phyloP scores from a whole-genome alignment of 1,140 invertebrate species.

The Diprion similis region DNA sequence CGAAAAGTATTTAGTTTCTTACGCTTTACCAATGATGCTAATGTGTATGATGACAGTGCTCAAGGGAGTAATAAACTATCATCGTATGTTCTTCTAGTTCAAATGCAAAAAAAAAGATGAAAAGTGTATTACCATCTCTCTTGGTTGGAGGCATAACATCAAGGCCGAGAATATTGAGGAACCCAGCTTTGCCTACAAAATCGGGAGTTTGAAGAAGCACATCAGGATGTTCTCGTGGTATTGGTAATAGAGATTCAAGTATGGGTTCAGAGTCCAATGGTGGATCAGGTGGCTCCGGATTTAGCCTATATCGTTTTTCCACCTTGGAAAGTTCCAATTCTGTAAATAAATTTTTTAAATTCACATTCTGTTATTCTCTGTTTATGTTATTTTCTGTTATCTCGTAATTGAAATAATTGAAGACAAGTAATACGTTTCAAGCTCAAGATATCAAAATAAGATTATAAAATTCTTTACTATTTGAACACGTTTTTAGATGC shows the following conservation, averaged over 20 bases:
- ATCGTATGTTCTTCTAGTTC: constrained; percentile 21
- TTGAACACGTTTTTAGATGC: neutral
- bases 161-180: constrained; percentile 54
- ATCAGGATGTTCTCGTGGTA: constrained; percentile 57
- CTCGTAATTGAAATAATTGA: no score
- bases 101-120: constrained; percentile 5
- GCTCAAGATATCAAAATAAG: no score
- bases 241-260: constrained; percentile 51
- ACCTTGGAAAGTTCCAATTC: constrained; percentile 52
- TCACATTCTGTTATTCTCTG: constrained; percentile 11
- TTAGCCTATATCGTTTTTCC: constrained; percentile 51
- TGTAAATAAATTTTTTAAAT: constrained; percentile 25
- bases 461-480: no score
- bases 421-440: no score
- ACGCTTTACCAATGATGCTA: no score
- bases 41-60: no score
- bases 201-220: constrained; percentile 51
- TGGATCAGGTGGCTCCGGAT: constrained; percentile 50
- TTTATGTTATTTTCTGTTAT: neutral
- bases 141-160: constrained; percentile 54
- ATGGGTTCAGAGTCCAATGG: constrained; percentile 39
- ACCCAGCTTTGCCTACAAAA: constrained; percentile 56
- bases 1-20: no score
- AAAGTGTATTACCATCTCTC: constrained; percentile 47
- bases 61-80: constrained; percentile 23